A percentile compares a stretch with the other conserved stretches of the same genome.
Conservation (phyloP, 2,797 vertebrate species). For the Zalophus californianus region DNA sequence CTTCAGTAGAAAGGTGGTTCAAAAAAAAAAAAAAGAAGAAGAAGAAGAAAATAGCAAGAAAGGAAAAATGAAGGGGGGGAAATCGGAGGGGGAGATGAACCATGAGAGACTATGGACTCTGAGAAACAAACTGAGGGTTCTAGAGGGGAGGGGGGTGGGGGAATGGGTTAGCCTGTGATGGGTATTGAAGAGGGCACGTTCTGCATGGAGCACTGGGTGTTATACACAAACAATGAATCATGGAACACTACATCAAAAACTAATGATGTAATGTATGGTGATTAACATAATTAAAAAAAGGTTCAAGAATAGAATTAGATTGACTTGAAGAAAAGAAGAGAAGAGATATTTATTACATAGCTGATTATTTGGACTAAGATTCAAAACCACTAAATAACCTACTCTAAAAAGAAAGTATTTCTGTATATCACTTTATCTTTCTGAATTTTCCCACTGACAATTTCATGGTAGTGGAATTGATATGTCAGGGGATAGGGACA, state of each 20-base stretch:
- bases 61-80: too few species aligned
- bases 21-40: neutral
- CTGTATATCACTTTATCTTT: neutral
- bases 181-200: too few species aligned
- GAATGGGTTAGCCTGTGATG: too few species aligned
- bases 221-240: too few species aligned
- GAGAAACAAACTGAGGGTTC: too few species aligned
- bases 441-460: neutral
- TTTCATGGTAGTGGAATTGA: neutral
- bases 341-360: neutral
- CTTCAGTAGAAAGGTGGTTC: neutral
- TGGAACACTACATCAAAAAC: too few species aligned
- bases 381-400: neutral
- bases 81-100: too few species aligned
- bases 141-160: too few species aligned
- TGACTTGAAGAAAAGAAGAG: neutral
- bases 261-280: too few species aligned
- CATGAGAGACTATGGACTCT: too few species aligned
- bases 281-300: neutral
- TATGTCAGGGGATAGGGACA: neutral
- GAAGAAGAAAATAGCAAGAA: too few species aligned
- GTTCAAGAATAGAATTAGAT: neutral
- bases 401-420: neutral
- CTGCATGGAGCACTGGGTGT: too few species aligned
- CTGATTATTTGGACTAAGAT: neutral